Evolutionary conservation across 2,797 vertebrate genomes (phyloP), one percentile per base, ranked within the genome.

Genomic region (Diplodus sargus): DNA sequence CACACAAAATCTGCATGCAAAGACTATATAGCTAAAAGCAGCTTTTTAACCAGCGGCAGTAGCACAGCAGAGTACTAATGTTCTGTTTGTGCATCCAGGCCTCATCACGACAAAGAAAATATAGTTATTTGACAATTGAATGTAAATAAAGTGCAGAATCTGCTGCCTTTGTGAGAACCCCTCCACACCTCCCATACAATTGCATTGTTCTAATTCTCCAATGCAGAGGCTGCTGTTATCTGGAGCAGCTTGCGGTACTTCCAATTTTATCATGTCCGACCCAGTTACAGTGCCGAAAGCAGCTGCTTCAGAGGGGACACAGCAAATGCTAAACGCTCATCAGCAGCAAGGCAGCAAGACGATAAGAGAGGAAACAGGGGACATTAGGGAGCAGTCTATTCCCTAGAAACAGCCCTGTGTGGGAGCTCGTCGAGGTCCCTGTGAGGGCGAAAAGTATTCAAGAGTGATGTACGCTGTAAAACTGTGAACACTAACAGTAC

Each of bases 231-330:
- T 75, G 87, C 76, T 60, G 76, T 87, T 90, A 91, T 93, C 86
- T 90, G 79, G 84, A 90, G 83, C 74, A 72, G 49, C 70, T 63
- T 51, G 79, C 85, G 73, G 78, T 72, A 82, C 84, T 84, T 88
- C 87, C 84, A 88, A 61, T 92, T 93, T 89, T 81, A 90, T 92
- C 91, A 80, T 69, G 82, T 85, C 84, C 83, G 91, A 93, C 93
- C 92, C 90, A 92, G 83, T 90, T 88, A 83, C 51, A 79, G 52
- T 52, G 62, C 76, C 66, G 74, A 82, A 82, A 88, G 81, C 82
- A 68, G 89, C 85, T 45, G 71, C 83, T 89, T 86, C 80, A 79
- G 65, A 83, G 76, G 34, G 76, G 61, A 70, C 69, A 10, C n/a
- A n/a, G 34, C 34, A 34, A 34, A 34, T 9, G 34, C 34, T 34